A percentile compares a stretch with the other conserved stretches of the same genome.
These are phyloP conservation scores for Drosophila arawakana DNA, from an alignment of 1,140 invertebrate species.

Conservation along the genomic window DNA sequence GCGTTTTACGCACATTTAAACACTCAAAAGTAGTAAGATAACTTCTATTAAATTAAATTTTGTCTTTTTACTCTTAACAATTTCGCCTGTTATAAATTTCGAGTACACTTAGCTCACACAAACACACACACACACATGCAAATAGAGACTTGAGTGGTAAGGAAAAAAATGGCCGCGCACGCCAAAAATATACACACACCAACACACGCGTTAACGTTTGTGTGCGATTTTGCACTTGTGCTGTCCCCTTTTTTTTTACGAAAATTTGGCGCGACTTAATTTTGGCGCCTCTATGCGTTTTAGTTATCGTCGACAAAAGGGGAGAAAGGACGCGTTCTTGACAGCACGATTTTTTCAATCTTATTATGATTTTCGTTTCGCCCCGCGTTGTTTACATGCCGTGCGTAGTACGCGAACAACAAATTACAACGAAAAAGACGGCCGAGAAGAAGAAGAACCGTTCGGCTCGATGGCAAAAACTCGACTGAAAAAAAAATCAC, in stretches of 20 bases:
- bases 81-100: constrained; percentile 62
- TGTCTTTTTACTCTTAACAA: constrained; percentile 49
- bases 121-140: constrained; percentile 34
- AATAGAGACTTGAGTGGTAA: constrained; percentile 47
- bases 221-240: constrained; percentile 71
- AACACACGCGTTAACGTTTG: constrained; percentile 32
- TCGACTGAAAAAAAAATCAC: constrained; percentile 76
- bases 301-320: constrained; percentile 18
- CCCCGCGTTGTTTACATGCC: constrained; percentile 49
- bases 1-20: constrained; percentile 9
- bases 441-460: constrained; percentile 51
- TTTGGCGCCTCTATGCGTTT: constrained; percentile 55
- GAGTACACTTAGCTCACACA: constrained; percentile 46
- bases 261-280: constrained; percentile 54
- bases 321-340: constrained; percentile 25
- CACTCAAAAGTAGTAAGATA: background rate
- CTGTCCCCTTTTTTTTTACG: constrained; percentile 53
- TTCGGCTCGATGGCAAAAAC: constrained; percentile 55
- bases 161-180: constrained; percentile 80
- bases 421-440: constrained; percentile 51
- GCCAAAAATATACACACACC: constrained; percentile 76
- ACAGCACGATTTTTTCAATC: constrained; percentile 38
- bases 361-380: constrained; percentile 25
- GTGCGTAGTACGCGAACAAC: constrained; percentile 33
- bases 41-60: constrained; percentile 14